phyloP scores from a whole-genome alignment of 2,888 invertebrate species.

The Endomychus coccineus region DNA sequence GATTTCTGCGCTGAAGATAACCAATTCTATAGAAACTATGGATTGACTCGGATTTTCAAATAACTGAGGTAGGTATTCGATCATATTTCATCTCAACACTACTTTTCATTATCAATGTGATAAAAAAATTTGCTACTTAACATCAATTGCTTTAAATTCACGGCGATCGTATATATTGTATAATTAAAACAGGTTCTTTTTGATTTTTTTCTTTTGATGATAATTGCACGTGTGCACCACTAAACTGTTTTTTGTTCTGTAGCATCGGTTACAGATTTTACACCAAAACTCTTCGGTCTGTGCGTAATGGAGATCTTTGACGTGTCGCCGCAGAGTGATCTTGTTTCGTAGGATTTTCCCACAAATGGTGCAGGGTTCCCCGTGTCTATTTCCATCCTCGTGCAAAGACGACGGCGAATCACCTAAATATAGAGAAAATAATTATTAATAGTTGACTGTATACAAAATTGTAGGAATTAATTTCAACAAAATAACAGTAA shows the following conservation, averaged over 20 bases:
- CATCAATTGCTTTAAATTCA: too few relatives aligned
- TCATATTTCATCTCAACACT: too few relatives aligned
- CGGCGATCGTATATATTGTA: too few relatives aligned
- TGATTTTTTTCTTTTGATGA: conserved; percentile 30
- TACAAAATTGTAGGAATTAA: conserved; percentile 10
- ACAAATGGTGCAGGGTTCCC: conserved; percentile 34
- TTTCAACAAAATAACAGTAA: conserved; percentile 21
- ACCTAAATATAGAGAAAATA: conserved; percentile 31
- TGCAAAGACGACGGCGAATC: conserved; percentile 13
- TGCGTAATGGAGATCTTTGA: conserved; percentile 34
- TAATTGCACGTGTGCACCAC: conserved; percentile 36
- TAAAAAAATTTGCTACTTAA: too few relatives aligned
- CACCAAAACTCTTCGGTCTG: conserved; percentile 35
- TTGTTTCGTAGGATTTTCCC: conserved; percentile 34
- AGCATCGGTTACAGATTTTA: conserved; percentile 33
- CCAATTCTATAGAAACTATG: too few relatives aligned
- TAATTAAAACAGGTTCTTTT: conserved; percentile 11
- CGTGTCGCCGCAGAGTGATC: conserved; percentile 33
- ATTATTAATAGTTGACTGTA: conserved; percentile 26
- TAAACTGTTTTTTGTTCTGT: conserved; percentile 37
- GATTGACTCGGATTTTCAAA: too few relatives aligned
- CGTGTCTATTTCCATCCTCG: conserved; percentile 12
- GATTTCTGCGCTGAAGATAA: too few relatives aligned
- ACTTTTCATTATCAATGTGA: too few relatives aligned
- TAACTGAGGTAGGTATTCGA: too few relatives aligned